Conservation (phyloP, 2,797 vertebrate species). For the Antennarius maculatus region DNA sequence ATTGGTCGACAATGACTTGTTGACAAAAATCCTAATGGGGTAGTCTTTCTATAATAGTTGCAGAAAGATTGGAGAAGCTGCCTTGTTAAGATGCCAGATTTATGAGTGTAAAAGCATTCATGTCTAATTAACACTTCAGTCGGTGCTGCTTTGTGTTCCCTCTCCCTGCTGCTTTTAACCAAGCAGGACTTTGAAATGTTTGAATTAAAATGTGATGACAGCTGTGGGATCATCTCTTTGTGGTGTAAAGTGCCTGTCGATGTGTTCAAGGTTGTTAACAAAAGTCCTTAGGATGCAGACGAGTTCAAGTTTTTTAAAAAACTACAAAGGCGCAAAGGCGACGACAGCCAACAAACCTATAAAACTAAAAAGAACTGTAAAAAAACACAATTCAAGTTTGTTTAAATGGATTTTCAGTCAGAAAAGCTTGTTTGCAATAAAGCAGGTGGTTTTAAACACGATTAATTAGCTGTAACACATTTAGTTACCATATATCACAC, state of each 20-base stretch:
- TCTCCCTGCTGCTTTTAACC: neutral
- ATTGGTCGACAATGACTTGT: neutral
- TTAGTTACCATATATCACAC: too few relatives aligned
- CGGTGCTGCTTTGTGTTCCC: neutral
- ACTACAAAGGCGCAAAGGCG: too few relatives aligned
- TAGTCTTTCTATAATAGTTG: neutral
- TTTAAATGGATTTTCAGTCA: too few relatives aligned
- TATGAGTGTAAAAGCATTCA: neutral
- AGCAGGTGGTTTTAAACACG: too few relatives aligned
- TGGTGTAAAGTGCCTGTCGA: neutral
- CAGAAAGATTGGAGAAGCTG: constrained; percentile 1
- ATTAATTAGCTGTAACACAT: too few relatives aligned
- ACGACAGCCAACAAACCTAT: too few relatives aligned
- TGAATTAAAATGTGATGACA: constrained; percentile 12
- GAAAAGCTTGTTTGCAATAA: too few relatives aligned
- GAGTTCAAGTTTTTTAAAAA: too few relatives aligned
- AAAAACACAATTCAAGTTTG: too few relatives aligned
- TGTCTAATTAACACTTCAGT: neutral
- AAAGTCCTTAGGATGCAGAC: neutral
- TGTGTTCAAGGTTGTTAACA: neutral
- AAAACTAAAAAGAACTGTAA: too few relatives aligned
- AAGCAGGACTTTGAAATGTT: neutral
- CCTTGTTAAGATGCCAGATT: neutral
- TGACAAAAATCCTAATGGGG: neutral
- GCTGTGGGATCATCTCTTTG: neutral